These are phyloP conservation scores for Falco punctatus DNA, from an alignment of 2,113 vertebrate genomes.

Conservation along the genomic window DNA sequence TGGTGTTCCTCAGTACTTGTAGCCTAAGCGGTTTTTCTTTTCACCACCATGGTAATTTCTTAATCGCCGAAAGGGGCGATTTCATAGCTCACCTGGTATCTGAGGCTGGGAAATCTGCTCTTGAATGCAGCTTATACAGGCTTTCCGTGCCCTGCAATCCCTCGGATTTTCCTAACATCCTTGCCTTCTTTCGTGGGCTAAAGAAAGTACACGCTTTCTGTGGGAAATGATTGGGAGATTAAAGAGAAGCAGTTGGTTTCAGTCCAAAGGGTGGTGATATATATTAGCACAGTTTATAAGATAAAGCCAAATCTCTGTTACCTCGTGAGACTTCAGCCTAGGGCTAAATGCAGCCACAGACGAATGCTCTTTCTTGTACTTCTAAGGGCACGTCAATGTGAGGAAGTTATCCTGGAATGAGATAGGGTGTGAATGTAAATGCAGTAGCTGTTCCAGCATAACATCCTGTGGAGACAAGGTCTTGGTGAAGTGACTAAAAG, in stretches of 20 bases:
- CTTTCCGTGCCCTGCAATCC: not conserved
- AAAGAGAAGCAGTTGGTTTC: constrained; percentile 27
- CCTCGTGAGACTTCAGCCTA: constrained; percentile 58
- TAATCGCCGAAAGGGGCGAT: not conserved
- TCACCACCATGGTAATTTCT: not conserved
- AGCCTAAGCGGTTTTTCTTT: not conserved
- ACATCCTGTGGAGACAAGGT: constrained; percentile 28
- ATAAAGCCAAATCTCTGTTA: constrained; percentile 60
- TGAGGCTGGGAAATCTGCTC: not conserved
- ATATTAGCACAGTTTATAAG: constrained; percentile 39
- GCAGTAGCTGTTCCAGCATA: constrained; percentile 31
- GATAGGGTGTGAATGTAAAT: constrained; percentile 50
- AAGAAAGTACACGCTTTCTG: not conserved
- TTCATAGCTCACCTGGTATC: not conserved
- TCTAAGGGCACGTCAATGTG: constrained; percentile 21
- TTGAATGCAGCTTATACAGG: not conserved
- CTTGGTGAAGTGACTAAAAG: constrained; percentile 33
- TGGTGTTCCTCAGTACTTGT: not conserved
- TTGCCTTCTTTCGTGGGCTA: not conserved
- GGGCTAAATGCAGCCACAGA: constrained; percentile 60
- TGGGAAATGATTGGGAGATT: constrained; percentile 47
- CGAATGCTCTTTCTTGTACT: constrained; percentile 8
- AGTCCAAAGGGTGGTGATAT: constrained; percentile 50
- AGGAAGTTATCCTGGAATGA: constrained; percentile 61
- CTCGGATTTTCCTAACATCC: not conserved